Conservation (phyloP, 2,888 invertebrate genomes). For the Antitype chi region DNA sequence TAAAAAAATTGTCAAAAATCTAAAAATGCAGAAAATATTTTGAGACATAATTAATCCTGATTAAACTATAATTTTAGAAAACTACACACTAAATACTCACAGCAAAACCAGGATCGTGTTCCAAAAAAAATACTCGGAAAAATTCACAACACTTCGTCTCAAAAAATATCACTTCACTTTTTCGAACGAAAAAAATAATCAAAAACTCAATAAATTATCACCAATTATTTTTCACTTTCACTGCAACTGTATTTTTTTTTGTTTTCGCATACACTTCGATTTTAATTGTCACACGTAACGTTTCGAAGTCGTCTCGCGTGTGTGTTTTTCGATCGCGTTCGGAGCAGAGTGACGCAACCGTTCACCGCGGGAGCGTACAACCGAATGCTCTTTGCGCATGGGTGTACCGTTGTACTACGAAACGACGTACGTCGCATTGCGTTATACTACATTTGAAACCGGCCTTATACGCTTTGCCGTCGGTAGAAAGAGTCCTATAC, state of each 20-base stretch:
- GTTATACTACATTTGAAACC: constrained; percentile 81
- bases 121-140: constrained; percentile 43
- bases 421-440: constrained; percentile 89
- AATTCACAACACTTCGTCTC: constrained; percentile 54
- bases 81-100: constrained; percentile 50
- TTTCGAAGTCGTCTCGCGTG: constrained; percentile 52
- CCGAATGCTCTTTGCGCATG: constrained; percentile 89
- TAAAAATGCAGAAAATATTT: not conserved
- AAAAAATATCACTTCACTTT: constrained; percentile 62
- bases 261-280: constrained; percentile 45
- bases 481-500: constrained; percentile 56
- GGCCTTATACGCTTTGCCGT: constrained; percentile 72
- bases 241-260: constrained; percentile 41
- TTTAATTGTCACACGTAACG: constrained; percentile 41
- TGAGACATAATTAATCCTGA: not conserved
- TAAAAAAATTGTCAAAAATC: too few relatives aligned
- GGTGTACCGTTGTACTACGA: constrained; percentile 74
- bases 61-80: not conserved
- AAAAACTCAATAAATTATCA: constrained; percentile 28
- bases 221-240: constrained; percentile 56
- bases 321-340: constrained; percentile 40
- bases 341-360: constrained; percentile 50
- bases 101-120: constrained; percentile 23
- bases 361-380: constrained; percentile 61
- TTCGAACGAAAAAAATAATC: constrained; percentile 34